Percentiles rank a stretch among this genome's conserved stretches.
These are phyloP conservation scores for Drosophila kohkoa DNA, from an alignment of 1,140 invertebrate species.

Conservation along the genomic window DNA sequence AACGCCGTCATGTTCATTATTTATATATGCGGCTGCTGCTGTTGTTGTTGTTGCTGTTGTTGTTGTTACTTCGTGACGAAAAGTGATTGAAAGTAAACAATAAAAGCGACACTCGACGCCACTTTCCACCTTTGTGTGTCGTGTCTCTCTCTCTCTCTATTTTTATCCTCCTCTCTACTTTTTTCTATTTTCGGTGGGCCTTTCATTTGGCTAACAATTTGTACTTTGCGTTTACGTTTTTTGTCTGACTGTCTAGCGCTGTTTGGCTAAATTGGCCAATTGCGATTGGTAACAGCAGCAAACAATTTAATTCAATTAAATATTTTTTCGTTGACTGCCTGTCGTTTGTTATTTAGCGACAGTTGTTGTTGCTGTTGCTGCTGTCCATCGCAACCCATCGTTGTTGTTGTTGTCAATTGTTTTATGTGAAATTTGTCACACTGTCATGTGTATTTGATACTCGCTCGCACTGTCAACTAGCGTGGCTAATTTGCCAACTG, in stretches of 20 bases:
- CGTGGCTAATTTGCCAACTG: slow-evolving; percentile 59
- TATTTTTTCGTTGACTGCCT: slow-evolving; percentile 78
- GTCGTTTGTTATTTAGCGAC: slow-evolving; percentile 83
- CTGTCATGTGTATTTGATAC: slow-evolving; percentile 74
- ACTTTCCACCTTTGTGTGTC: slow-evolving; percentile 72
- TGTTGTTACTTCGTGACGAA: slow-evolving; percentile 81
- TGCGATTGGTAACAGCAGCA: slow-evolving; percentile 82
- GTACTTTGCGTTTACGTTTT: slow-evolving; percentile 61
- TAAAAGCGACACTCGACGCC: slow-evolving; percentile 78
- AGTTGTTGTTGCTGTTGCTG: slow-evolving; percentile 54
- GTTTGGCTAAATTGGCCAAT: slow-evolving; percentile 80
- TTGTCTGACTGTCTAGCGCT: slow-evolving; percentile 45
- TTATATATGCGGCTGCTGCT: slow-evolving; percentile 61
- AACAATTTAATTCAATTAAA: slow-evolving; percentile 85
- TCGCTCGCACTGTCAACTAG: slow-evolving; percentile 23
- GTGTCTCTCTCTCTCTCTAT: background rate
- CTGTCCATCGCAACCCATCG: background rate
- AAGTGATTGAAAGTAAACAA: slow-evolving; percentile 85
- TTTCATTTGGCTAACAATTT: slow-evolving; percentile 80
- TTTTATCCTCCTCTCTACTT: slow-evolving; percentile 21
- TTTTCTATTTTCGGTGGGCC: slow-evolving; percentile 28
- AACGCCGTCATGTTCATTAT: slow-evolving; percentile 37
- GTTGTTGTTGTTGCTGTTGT: slow-evolving; percentile 48
- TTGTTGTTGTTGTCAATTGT: slow-evolving; percentile 57
- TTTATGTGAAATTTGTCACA: slow-evolving; percentile 83